Evolutionary conservation across 1,140 invertebrate species (phyloP), one percentile per base, ranked within the genome.

Genomic region (Eupeodes corollae): DNA sequence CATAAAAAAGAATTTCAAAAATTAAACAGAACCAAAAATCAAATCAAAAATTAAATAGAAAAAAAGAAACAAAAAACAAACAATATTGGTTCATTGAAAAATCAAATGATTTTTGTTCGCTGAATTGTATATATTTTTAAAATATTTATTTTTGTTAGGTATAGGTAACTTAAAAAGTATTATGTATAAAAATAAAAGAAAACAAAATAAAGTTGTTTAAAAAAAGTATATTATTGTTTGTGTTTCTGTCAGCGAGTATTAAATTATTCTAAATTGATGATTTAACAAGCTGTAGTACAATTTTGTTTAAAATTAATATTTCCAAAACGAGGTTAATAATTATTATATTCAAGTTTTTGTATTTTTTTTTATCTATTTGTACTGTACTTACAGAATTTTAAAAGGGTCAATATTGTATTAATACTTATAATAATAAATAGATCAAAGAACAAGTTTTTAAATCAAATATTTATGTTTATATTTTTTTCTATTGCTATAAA

Each of bases 61-160:
- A 16, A 14, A 5, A 14, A 14, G 6, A 37, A 37, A 37, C 35
- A 14, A n/a, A 37, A 37, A 37, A 37, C 3, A 16, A n/a, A 34
- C 9, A n/a, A 34, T 10, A 37, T 26, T 26, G 21, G 3, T 26
- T 26, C 8, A 26, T 26, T 5, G 8, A 8, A 26, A 26, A 26
- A 26, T 26, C n/a, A n/a, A n/a, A 26, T 26, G 3, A 26, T 26
- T 26, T 26, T 8, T 8, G 21, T 26, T 26, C 21, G 21, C 21
- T 26, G 21, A 5, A 34, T 37, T 37, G 35, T 37, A 31, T 42
- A 26, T 48, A 44, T 44, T 42, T 35, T 39, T 38, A 40, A 21
- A 45, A 16, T 16, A 15, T 43, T 43, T 43, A 14, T 18, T 37
- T 46, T 39, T 46, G 37, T 38, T n/a, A n/a, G n/a, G n/a, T n/a